Evolutionary conservation across 1,140 invertebrate genomes (phyloP).

Genomic region (Condylostylus longicornis): DNA sequence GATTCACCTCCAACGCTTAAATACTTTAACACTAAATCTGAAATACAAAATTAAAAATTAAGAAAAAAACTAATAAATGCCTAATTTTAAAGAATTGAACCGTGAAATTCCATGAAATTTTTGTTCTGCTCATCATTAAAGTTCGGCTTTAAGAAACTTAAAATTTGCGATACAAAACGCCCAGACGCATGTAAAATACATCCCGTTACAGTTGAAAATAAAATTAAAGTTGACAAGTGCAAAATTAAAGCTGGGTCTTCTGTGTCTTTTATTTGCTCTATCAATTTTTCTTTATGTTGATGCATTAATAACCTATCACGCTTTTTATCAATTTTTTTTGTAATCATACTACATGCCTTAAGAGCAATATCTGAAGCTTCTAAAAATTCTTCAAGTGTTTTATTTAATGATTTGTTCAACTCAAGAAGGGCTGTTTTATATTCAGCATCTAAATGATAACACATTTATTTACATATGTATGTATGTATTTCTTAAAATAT

Average conservation of each 20-base stretch:
- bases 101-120: conserved; percentile 57
- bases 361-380: conserved; percentile 53
- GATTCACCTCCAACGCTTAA: conserved; percentile 32
- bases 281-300: conserved; percentile 63
- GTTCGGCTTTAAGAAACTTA: conserved; percentile 53
- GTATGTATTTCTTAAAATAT: neutral
- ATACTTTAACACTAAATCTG: conserved; percentile 48
- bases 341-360: conserved; percentile 59
- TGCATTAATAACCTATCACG: conserved; percentile 63
- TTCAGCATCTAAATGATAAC: conserved; percentile 30
- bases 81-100: conserved; percentile 19
- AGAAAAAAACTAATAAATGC: neutral
- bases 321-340: conserved; percentile 79
- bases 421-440: conserved; percentile 43
- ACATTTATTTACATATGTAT: neutral
- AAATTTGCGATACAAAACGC: conserved; percentile 68
- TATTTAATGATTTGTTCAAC: conserved; percentile 45
- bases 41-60: conserved; percentile 15
- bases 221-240: conserved; percentile 61
- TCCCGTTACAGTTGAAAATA: conserved; percentile 68
- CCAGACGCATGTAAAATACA: conserved; percentile 80
- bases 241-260: conserved; percentile 69
- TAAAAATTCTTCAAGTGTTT: conserved; percentile 63
- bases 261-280: conserved; percentile 56
- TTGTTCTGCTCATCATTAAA: conserved; percentile 46